Conservation (phyloP, 2,888 invertebrate species). For the Stenodema calcarata region DNA sequence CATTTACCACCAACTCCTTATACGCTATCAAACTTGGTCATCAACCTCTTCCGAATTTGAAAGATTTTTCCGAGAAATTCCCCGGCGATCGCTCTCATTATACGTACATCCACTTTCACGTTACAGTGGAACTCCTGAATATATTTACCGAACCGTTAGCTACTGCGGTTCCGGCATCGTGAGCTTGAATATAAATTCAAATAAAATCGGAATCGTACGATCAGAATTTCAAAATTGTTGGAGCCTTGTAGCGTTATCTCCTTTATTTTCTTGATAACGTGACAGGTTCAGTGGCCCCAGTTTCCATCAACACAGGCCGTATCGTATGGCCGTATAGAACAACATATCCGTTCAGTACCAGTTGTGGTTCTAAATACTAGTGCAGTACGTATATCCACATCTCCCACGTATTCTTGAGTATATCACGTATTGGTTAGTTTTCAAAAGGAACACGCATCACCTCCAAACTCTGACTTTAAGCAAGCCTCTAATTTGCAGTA, state of each 20-base stretch:
- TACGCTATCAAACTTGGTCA: not conserved
- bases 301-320: not conserved
- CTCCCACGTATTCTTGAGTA: no score
- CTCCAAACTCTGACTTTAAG: no score
- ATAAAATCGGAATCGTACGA: not conserved
- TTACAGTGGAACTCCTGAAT: not conserved
- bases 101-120: not conserved
- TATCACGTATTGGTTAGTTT: no score
- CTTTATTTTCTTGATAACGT: not conserved
- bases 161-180: not conserved
- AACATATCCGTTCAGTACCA: no score
- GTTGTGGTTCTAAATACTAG: no score
- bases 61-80: not conserved
- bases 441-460: no score
- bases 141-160: not conserved
- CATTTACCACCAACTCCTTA: no score
- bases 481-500: no score
- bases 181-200: not conserved
- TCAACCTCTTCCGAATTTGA: not conserved
- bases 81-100: not conserved
- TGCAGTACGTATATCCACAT: no score
- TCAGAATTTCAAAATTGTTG: not conserved
- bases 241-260: not conserved
- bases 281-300: not conserved
- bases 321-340: no score